phyloP scores from a whole-genome alignment of 2,888 invertebrate genomes.

The Nemapogon koenigi region DNA sequence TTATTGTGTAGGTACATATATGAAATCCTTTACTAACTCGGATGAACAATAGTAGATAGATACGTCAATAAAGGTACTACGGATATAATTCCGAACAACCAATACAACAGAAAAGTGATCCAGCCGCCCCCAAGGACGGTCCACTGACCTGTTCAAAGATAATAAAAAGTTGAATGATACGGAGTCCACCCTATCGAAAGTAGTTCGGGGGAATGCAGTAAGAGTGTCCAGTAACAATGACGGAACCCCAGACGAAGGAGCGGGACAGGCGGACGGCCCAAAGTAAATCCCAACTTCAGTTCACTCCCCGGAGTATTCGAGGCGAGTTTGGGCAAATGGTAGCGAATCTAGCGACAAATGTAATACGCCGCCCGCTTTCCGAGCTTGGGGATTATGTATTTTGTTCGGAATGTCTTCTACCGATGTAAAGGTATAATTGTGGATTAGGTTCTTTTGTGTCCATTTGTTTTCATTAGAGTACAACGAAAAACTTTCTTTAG shows the following conservation, averaged over 20 bases:
- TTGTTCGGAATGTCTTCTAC: slow-evolving; percentile 50
- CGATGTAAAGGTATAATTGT: slow-evolving; percentile 57
- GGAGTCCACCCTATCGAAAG: slow-evolving; percentile 54
- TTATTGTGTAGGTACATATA: too few relatives aligned
- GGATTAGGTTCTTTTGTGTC: slow-evolving; percentile 35
- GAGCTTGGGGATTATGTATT: slow-evolving; percentile 44
- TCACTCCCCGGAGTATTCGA: slow-evolving; percentile 25
- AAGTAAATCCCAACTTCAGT: slow-evolving; percentile 30
- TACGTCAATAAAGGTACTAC: too few relatives aligned
- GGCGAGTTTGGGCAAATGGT: slow-evolving; percentile 23
- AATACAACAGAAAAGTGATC: slow-evolving; percentile 18
- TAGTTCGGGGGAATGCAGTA: slow-evolving; percentile 45
- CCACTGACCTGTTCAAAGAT: slow-evolving; percentile 46
- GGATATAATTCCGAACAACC: slow-evolving; percentile 6
- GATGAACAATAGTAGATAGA: too few relatives aligned
- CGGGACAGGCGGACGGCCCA: slow-evolving; percentile 20
- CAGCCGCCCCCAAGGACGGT: slow-evolving; percentile 21
- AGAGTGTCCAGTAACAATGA: slow-evolving; percentile 44
- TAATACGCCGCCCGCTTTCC: slow-evolving; percentile 15
- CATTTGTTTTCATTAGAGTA: slow-evolving; percentile 41
- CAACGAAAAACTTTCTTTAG: slow-evolving; percentile 5
- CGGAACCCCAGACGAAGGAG: slow-evolving; percentile 12
- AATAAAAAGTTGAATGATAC: slow-evolving; percentile 60
- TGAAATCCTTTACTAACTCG: too few relatives aligned
- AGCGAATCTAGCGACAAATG: slow-evolving; percentile 16